Evolutionary conservation across 2,797 vertebrate species (phyloP).

Genomic region (Cynopterus sphinx): DNA sequence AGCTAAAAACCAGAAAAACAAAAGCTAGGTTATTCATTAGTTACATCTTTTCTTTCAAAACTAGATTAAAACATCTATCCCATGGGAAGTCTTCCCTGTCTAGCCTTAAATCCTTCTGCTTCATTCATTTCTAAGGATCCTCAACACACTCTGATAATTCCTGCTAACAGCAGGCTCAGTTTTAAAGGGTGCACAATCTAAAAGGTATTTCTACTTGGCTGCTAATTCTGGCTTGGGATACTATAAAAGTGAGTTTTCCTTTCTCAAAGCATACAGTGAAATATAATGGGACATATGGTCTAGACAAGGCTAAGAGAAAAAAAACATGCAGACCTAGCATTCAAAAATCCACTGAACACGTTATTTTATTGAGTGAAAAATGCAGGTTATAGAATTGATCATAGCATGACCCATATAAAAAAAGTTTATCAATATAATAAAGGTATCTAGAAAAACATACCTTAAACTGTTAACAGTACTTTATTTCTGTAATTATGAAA

Average conservation of each 20-base stretch:
- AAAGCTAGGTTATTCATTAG: neutral
- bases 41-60: neutral
- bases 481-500: neutral
- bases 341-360: neutral
- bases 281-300: neutral
- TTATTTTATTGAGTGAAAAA: neutral
- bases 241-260: neutral
- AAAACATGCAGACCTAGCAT: neutral
- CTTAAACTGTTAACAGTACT: neutral
- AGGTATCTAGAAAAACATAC: neutral
- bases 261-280: neutral
- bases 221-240: neutral
- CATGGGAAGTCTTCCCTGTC: neutral
- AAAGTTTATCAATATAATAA: neutral
- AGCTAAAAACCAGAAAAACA: constrained; percentile 84
- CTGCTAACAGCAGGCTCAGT: neutral
- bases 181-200: neutral
- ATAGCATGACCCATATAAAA: neutral
- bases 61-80: neutral
- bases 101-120: neutral
- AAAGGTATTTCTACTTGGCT: neutral
- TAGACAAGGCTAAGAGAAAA: constrained; percentile 5
- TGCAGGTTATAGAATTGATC: neutral
- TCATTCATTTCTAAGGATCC: neutral
- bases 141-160: neutral